A percentile compares a stretch with the other conserved stretches of the same genome.
Conservation (phyloP, 92 coral and sea anemone species). For the Palythoa caribaeorum region DNA sequence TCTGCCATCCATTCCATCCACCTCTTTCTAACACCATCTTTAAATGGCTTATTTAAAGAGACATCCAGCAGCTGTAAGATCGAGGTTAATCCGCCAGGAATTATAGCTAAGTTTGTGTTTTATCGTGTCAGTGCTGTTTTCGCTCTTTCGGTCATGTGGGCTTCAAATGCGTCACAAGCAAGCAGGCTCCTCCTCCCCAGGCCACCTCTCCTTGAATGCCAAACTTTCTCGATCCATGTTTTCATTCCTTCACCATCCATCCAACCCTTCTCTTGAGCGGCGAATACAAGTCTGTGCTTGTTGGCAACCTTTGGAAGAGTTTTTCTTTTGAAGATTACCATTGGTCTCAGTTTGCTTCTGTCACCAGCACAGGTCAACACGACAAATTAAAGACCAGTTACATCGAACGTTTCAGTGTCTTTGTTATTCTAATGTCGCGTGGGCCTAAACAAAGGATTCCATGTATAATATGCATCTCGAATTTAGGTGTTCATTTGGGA, state of each 20-base stretch:
- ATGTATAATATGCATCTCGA: conserved; percentile 13
- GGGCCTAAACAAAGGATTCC: conserved; percentile 23
- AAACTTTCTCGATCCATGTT: conserved; percentile 1
- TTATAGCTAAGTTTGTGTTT: conserved; percentile 22
- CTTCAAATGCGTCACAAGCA: not conserved
- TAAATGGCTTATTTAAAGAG: conserved; percentile 42
- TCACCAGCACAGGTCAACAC: conserved; percentile 55
- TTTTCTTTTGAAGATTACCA: conserved; percentile 39
- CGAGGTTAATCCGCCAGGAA: conserved; percentile 49
- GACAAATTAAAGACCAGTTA: conserved; percentile 45
- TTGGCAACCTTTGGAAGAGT: conserved; percentile 9
- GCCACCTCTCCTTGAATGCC: not conserved
- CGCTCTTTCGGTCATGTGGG: not conserved
- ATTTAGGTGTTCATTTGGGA: conserved; percentile 4
- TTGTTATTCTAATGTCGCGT: conserved; percentile 46
- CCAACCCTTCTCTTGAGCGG: conserved; percentile 35
- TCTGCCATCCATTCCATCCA: not conserved
- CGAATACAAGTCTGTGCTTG: conserved; percentile 29
- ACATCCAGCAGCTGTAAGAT: conserved; percentile 47
- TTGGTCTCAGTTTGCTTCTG: conserved; percentile 45
- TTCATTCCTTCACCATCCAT: conserved; percentile 30
- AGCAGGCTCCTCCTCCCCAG: not conserved
- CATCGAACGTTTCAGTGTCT: conserved; percentile 51
- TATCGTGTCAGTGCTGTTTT: not conserved
- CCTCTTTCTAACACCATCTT: not conserved